A percentile compares a stretch with the other conserved stretches of the same genome.
phyloP scores from a whole-genome alignment of 1,140 invertebrate species.

The Papilio polytes region DNA sequence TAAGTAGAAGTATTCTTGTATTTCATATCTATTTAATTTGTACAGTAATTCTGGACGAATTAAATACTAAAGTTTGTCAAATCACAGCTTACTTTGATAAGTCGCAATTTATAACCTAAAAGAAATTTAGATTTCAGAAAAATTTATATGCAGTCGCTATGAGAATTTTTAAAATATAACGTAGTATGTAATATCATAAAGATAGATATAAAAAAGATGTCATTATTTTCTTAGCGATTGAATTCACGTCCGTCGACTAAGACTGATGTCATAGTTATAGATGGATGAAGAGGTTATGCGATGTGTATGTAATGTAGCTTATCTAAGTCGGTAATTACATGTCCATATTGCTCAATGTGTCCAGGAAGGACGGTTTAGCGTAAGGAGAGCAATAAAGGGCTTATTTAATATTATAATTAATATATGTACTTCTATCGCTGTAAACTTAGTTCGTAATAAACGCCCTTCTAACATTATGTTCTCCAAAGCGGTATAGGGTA shows the following conservation, averaged over 20 bases:
- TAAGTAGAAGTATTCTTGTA: background rate
- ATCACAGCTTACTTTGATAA: constrained; percentile 5
- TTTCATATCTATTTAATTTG: background rate
- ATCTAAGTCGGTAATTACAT: constrained; percentile 68
- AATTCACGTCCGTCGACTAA: constrained; percentile 1
- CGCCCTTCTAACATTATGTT: constrained; percentile 73
- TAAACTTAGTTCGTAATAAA: constrained; percentile 63
- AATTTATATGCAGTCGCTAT: background rate
- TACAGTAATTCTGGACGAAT: background rate
- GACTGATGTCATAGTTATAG: background rate
- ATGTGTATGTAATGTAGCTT: constrained; percentile 58
- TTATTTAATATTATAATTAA: constrained; percentile 60
- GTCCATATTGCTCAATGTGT: constrained; percentile 82
- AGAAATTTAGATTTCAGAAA: background rate
- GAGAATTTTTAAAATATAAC: background rate
- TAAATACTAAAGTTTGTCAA: constrained; percentile 13
- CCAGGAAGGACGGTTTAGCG: constrained; percentile 72
- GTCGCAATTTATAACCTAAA: background rate
- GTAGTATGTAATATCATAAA: background rate
- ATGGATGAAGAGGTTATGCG: constrained; percentile 42
- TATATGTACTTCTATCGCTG: constrained; percentile 65
- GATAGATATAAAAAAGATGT: background rate
- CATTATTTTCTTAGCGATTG: constrained; percentile 8
- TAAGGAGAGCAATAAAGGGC: constrained; percentile 79
- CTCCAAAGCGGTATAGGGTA: constrained; percentile 83